Base-by-base conservation (phyloP, 35 echinoderm and acorn worm species). In the Patiria miniata region DNA sequence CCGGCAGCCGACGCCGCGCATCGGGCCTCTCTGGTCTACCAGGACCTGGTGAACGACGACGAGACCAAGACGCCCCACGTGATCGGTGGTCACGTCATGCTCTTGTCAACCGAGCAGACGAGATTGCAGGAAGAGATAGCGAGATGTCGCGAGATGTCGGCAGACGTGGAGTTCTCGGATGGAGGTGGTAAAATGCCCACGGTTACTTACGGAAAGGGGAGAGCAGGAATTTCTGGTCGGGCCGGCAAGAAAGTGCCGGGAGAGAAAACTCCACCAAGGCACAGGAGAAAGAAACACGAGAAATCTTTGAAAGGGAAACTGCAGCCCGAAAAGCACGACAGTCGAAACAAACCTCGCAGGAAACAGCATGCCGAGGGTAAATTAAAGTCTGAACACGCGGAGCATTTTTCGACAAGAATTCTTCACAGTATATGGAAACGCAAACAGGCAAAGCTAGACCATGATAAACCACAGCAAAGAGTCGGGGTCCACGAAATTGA, bases 61-160 rank as follows among this genome's bases (percentile, higher is more conserved):
- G 59, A 73, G 23, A 77, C 9, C 52, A 56, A 61, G 58, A 83
- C 29, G 40, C 81, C 88, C 16, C 91, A 88, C 68, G 88, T 97
- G 22, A 85, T 97, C n/a, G 93, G 91, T 65, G 95, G 91, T 54
- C 95, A 97, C 88, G 95, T 88, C 51, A 90, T 97, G 87, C 82
- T 97, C 18, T 39, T 97, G 26, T 79, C 91, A 15, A 39, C 56
- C 1, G 77, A 88, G 65, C 81, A 97, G 55, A 60, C 53, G 21
- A 22, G 42, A 22, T 77, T 97, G 17, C 79, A 91, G 22, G 51
- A 89, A 0, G 68, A 88, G 44, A 83, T 97, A 8, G 53, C 79
- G 32, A 81, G 23, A 59, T 78, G 79, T 36, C 52, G 92, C 12
- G 60, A 90, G 14, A 12, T 73, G 68, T 58, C 77, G 39, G 58